Base-by-base conservation (phyloP, 1,140 invertebrate genomes). In the Neodiprion virginianus region DNA sequence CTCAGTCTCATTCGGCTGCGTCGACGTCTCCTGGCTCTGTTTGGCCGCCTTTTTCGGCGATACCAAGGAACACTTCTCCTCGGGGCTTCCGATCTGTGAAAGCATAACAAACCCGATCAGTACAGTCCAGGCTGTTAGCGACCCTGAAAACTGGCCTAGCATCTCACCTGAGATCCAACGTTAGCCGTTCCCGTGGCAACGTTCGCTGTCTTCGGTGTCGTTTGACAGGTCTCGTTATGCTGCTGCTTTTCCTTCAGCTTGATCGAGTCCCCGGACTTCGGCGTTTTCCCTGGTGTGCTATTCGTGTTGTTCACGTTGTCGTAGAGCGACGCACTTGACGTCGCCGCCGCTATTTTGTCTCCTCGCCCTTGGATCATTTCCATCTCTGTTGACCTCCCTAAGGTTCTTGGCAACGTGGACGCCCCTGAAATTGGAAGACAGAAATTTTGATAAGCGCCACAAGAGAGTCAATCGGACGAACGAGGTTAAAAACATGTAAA, bases 251-350 rank as follows among this genome's bases (percentile, higher is more conserved):
- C 83, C 80, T 87, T 82, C 74, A 84, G 84, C 71, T 86, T 86
- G 48, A 82, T 78, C 70, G 84, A 79, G 61, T 87, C 85, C 48
- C 77, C 80, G 69, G 69, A 77, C 80, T 85, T 81, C 74, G 77
- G n/a, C 50, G 72, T 77, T 77, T 87, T 88, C 8, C 86, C 85
- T 11, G 83, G 82, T 71, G 84, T 82, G 67, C 83, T 77, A 71
- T 79, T 83, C 66, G 82, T 80, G 77, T 81, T 87, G 81, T 88
- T 88, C 72, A 96, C 95, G 86, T 96, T 96, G 88, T 97, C 96
- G 84, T 97, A 96, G n/a, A 97, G 91, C 48, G 95, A 96, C 11
- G 94, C 95, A 79, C 93, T 96, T 76, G 95, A 96, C 21, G 95
- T 95, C 21, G 95, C 94, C 28, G 94, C 92, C 48, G 93, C 93